Evolutionary conservation across 2,113 vertebrate genomes (phyloP).

Genomic region (Cottus gobio): DNA sequence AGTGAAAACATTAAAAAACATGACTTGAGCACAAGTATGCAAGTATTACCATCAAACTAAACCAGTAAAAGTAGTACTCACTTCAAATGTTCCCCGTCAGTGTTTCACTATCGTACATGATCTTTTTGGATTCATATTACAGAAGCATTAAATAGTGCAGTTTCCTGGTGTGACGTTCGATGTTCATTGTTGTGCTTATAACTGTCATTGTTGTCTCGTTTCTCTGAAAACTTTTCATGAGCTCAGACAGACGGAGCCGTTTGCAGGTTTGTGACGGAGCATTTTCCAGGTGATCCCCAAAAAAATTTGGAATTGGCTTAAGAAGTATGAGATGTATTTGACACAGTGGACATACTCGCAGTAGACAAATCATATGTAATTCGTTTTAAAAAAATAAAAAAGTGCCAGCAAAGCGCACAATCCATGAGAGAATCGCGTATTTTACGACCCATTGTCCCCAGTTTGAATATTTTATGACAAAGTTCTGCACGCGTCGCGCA

Average conservation of each 20-base stretch:
- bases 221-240: not conserved
- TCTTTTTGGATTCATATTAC: not conserved
- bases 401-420: not conserved
- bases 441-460: conserved; percentile 4
- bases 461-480: not conserved
- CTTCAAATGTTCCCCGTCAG: not conserved
- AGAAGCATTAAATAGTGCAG: not conserved
- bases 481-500: not conserved
- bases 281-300: not conserved
- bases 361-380: not conserved
- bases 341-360: not conserved
- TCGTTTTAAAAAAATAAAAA: no score
- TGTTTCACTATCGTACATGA: not conserved
- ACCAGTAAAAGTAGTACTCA: not conserved
- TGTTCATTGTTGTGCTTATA: not conserved
- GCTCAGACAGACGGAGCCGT: not conserved
- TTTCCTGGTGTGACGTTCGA: not conserved
- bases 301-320: not conserved
- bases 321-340: not conserved
- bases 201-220: no score
- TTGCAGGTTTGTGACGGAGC: not conserved
- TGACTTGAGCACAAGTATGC: not conserved
- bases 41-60: not conserved
- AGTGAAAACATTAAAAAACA: not conserved
- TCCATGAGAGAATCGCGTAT: not conserved